A percentile compares a stretch with the other conserved stretches of the same genome.
Conservation (phyloP, 2,888 invertebrate genomes). For the Neocrepidodera transversa region DNA sequence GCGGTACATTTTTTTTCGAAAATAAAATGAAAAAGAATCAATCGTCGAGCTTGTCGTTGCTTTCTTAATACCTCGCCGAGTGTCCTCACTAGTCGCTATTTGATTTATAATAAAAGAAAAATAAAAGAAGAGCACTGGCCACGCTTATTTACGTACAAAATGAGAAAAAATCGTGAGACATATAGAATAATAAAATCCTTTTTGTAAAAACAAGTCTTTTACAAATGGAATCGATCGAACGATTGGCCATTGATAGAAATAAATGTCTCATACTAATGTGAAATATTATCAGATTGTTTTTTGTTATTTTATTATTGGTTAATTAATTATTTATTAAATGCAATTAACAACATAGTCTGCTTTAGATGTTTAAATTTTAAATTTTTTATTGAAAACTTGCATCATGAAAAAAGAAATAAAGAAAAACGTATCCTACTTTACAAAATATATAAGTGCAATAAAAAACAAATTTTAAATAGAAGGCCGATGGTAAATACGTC, state of each 20-base stretch:
- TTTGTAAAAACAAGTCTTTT: conserved; percentile 17
- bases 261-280: conserved; percentile 9
- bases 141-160: conserved; percentile 36
- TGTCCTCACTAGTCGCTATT: conserved; percentile 42
- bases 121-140: conserved; percentile 19
- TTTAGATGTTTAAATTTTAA: too few relatives aligned
- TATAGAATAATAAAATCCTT: conserved; percentile 21
- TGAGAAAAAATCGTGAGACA: conserved; percentile 23
- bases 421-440: too few relatives aligned
- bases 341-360: too few relatives aligned
- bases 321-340: conserved; percentile 4
- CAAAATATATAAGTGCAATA: too few relatives aligned
- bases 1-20: conserved; percentile 31
- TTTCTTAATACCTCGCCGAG: conserved; percentile 44
- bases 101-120: conserved; percentile 29
- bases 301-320: neutral
- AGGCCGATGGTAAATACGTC: too few relatives aligned
- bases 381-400: too few relatives aligned
- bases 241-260: conserved; percentile 10
- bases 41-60: conserved; percentile 42
- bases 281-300: neutral
- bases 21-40: conserved; percentile 36
- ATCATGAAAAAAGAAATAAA: too few relatives aligned
- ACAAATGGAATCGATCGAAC: conserved; percentile 14
- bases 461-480: too few relatives aligned